These are phyloP conservation scores for Apolygus lucorum DNA, from an alignment of 1,140 invertebrate species.

Conservation along the genomic window DNA sequence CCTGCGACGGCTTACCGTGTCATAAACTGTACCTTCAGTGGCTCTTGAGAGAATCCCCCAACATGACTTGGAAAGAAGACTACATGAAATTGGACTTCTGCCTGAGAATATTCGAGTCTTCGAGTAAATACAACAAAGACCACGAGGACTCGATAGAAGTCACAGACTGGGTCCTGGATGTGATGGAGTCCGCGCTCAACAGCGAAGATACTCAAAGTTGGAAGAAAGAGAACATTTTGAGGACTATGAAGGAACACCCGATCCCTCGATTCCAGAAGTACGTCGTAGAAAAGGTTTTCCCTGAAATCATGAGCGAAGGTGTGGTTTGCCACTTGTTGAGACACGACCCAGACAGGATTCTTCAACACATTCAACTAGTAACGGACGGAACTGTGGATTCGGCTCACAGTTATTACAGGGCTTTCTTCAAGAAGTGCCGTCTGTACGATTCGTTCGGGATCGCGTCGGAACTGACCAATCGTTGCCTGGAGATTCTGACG, in stretches of 20 bases:
- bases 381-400: background rate
- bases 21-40: conserved; percentile 13
- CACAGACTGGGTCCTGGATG: conserved; percentile 14
- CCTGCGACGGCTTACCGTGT: conserved; percentile 1
- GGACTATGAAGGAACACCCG: background rate
- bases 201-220: no score
- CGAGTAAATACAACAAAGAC: no score
- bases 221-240: background rate
- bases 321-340: background rate
- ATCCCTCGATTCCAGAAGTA: background rate
- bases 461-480: background rate
- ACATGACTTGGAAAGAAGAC: background rate
- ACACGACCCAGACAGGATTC: background rate
- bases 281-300: background rate
- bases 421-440: conserved; percentile 5
- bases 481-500: background rate
- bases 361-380: background rate
- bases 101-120: background rate
- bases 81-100: background rate
- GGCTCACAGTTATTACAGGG: background rate
- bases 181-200: no score
- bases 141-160: no score
- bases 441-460: conserved; percentile 5
- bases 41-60: background rate
- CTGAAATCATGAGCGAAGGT: background rate